These are phyloP conservation scores for Athalia cordata DNA, from an alignment of 2,888 invertebrate genomes.

Conservation along the genomic window DNA sequence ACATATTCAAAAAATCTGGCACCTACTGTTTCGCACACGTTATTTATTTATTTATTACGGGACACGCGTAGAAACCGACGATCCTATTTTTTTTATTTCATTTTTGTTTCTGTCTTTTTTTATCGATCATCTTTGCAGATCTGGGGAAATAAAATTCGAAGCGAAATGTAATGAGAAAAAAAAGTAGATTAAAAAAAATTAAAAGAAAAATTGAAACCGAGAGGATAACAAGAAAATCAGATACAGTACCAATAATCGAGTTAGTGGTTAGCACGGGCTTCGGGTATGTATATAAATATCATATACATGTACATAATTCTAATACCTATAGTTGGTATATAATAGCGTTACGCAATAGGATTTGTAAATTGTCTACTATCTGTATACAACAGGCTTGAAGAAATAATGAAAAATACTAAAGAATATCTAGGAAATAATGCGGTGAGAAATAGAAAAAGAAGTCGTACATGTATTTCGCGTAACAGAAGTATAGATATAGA, in stretches of 20 bases:
- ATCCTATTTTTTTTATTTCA: too few species aligned
- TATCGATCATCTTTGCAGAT: background rate
- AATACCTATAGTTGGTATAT: background rate
- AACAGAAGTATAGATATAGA: too few species aligned
- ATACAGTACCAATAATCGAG: constrained; percentile 23
- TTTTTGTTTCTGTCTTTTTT: too few species aligned
- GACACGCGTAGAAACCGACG: too few species aligned
- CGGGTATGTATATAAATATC: background rate
- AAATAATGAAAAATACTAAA: constrained; percentile 1
- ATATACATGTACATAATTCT: too few species aligned
- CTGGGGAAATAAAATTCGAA: background rate
- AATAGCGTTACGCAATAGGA: constrained; percentile 32
- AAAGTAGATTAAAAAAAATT: constrained; percentile 2
- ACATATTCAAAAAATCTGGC: too few species aligned
- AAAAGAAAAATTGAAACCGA: constrained; percentile 5
- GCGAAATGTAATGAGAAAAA: background rate
- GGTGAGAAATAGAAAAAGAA: background rate
- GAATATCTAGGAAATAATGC: constrained; percentile 19
- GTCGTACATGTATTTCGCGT: too few species aligned
- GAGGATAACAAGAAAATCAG: background rate
- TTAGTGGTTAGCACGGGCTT: constrained; percentile 33
- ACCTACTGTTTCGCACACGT: too few species aligned
- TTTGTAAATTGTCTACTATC: constrained; percentile 1
- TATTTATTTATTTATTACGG: too few species aligned
- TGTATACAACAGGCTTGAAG: background rate